phyloP scores from a whole-genome alignment of 1,140 invertebrate genomes.

The Nephotettix cincticeps region DNA sequence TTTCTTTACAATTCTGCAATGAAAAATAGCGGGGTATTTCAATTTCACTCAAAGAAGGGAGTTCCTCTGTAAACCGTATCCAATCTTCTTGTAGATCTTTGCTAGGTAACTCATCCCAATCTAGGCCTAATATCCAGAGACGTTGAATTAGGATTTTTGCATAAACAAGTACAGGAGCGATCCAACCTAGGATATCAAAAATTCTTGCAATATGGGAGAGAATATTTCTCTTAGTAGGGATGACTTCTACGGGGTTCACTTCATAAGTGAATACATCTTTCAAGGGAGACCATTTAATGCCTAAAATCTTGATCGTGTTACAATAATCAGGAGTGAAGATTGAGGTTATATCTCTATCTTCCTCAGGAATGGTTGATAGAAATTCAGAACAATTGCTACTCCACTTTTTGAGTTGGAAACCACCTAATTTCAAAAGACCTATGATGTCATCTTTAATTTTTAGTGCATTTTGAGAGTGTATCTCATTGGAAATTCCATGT shows the following conservation, averaged over 20 bases:
- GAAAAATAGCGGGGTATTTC: not conserved
- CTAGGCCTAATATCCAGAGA: constrained; percentile 36
- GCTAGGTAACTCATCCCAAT: not conserved
- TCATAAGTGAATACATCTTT: not conserved
- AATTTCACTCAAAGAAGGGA: not conserved
- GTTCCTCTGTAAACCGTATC: not conserved
- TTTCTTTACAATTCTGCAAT: no score
- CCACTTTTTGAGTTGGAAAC: constrained; percentile 42
- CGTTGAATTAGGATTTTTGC: constrained; percentile 48
- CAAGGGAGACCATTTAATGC: constrained; percentile 26
- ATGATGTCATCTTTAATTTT: constrained; percentile 35
- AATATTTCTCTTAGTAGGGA: not conserved
- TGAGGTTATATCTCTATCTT: not conserved
- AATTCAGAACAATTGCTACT: constrained; percentile 35
- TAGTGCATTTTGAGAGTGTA: no score
- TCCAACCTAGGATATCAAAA: constrained; percentile 44
- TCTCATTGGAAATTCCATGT: no score
- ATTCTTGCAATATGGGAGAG: constrained; percentile 43
- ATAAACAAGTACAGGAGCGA: constrained; percentile 44
- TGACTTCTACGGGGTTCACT: not conserved
- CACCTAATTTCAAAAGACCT: constrained; percentile 30
- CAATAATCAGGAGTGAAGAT: no score
- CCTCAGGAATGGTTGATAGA: not conserved
- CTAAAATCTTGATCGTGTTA: constrained; percentile 19
- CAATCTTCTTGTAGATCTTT: not conserved